These are phyloP conservation scores for Erethizon dorsatum DNA, from an alignment of 2,797 vertebrate genomes.

Conservation along the genomic window DNA sequence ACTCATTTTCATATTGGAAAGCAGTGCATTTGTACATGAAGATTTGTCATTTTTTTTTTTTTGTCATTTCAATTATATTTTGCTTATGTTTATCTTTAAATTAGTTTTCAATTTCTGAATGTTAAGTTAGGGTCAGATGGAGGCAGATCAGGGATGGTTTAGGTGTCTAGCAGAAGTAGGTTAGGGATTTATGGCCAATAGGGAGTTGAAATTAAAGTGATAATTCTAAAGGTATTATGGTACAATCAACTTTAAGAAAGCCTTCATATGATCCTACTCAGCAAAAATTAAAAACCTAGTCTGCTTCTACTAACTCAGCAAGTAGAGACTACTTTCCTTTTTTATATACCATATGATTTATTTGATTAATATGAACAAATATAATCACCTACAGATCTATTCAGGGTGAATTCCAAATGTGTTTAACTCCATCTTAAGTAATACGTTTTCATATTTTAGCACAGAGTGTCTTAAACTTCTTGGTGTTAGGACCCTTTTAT, in stretches of 20 bases:
- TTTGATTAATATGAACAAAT: constrained; percentile 40
- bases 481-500: not conserved
- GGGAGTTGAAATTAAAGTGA: constrained; percentile 39
- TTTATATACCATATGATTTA: not conserved
- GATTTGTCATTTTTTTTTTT: not conserved
- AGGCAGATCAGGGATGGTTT: not conserved
- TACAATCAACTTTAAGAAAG: constrained; percentile 34
- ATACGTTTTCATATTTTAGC: constrained; percentile 38
- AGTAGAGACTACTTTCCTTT: not conserved
- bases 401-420: not conserved
- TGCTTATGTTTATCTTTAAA: constrained; percentile 17
- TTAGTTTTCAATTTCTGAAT: constrained; percentile 64
- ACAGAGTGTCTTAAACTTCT: not conserved
- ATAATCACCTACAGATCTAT: not conserved
- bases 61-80: constrained; percentile 27
- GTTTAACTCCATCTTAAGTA: not conserved
- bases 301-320: not conserved
- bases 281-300: not conserved
- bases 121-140: not conserved
- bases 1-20: constrained; percentile 4
- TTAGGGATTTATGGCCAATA: constrained; percentile 32
- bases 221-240: constrained; percentile 41
- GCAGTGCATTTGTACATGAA: not conserved
- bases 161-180: not conserved
- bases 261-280: not conserved